Evolutionary conservation across 2,113 vertebrate species (phyloP).

Genomic region (Holacanthus passer): DNA sequence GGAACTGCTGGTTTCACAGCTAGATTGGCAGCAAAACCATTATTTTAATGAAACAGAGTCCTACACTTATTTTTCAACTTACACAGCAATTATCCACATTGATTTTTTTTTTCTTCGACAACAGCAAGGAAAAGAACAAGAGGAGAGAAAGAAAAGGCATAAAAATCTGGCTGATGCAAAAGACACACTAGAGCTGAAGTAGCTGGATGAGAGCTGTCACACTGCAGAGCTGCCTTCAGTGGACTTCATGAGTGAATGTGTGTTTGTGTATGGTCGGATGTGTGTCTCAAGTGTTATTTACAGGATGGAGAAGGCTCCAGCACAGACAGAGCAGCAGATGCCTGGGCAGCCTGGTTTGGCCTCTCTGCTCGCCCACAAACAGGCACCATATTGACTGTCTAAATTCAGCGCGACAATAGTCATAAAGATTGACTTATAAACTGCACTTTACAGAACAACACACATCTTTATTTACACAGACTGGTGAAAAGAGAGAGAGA

Average conservation of each 20-base stretch:
- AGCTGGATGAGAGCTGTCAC: slow-evolving; percentile 3
- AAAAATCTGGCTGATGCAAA: background rate
- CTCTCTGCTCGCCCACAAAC: slow-evolving; percentile 47
- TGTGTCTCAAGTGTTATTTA: slow-evolving; percentile 48
- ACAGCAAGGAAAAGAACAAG: background rate
- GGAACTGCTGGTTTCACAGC: slow-evolving; percentile 5
- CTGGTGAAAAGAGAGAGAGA: background rate
- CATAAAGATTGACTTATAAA: slow-evolving; percentile 46
- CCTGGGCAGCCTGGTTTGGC: slow-evolving; percentile 46
- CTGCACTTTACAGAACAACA: slow-evolving; percentile 7
- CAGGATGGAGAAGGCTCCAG: slow-evolving; percentile 20
- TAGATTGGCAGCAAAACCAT: background rate
- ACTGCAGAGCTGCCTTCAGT: background rate
- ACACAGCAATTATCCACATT: background rate
- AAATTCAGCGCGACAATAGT: slow-evolving; percentile 33
- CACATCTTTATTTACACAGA: slow-evolving; percentile 30
- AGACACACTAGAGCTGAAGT: background rate
- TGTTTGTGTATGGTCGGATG: slow-evolving; percentile 11
- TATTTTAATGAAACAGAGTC: slow-evolving; percentile 7
- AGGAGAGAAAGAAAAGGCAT: background rate
- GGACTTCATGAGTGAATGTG: slow-evolving; percentile 7
- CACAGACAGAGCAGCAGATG: slow-evolving; percentile 60
- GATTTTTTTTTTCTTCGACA: slow-evolving; percentile 14
- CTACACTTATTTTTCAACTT: slow-evolving; percentile 12
- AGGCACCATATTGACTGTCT: slow-evolving; percentile 56